These are phyloP conservation scores for Chrysaora quinquecirrha DNA, from an alignment of 30 jellyfish, hydroid and myxozoan genomes.

Conservation along the genomic window DNA sequence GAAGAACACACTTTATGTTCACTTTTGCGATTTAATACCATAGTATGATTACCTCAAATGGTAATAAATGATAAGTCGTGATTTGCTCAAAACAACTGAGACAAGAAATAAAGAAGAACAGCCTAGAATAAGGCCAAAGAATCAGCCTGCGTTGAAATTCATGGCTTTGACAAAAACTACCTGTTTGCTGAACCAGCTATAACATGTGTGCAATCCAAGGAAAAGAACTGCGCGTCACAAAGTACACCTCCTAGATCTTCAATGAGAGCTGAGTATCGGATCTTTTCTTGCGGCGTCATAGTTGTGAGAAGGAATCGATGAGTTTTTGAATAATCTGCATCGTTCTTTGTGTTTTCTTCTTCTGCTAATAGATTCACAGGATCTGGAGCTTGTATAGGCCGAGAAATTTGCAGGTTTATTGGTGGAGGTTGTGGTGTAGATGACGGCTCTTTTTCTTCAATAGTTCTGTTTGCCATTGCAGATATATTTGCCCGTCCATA, in stretches of 20 bases:
- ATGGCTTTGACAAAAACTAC: constrained; percentile 49
- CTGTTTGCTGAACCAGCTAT: constrained; percentile 93
- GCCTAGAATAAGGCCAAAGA: too few species aligned
- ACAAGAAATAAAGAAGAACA: too few species aligned
- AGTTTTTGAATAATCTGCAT: not conserved
- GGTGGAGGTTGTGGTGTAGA: constrained; percentile 64
- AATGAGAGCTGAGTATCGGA: constrained; percentile 84
- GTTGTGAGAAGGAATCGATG: constrained; percentile 80
- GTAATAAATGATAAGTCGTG: too few species aligned
- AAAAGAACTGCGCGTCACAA: constrained; percentile 79
- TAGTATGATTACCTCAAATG: too few species aligned
- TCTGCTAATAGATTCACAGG: constrained; percentile 68
- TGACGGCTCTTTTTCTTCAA: constrained; percentile 2
- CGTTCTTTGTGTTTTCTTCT: constrained; percentile 22
- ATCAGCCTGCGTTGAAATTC: too few species aligned
- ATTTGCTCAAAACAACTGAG: too few species aligned
- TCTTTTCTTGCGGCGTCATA: constrained; percentile 92
- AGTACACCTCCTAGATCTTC: constrained; percentile 91
- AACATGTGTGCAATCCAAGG: constrained; percentile 88
- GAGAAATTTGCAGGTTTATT: constrained; percentile 56
- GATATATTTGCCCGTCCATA: not conserved
- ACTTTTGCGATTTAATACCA: too few species aligned
- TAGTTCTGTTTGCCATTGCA: not conserved
- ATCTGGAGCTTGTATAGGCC: constrained; percentile 70
- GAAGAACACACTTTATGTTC: too few species aligned